Evolutionary conservation across 2,797 vertebrate species (phyloP).

Genomic region (Pipistrellus nathusii): DNA sequence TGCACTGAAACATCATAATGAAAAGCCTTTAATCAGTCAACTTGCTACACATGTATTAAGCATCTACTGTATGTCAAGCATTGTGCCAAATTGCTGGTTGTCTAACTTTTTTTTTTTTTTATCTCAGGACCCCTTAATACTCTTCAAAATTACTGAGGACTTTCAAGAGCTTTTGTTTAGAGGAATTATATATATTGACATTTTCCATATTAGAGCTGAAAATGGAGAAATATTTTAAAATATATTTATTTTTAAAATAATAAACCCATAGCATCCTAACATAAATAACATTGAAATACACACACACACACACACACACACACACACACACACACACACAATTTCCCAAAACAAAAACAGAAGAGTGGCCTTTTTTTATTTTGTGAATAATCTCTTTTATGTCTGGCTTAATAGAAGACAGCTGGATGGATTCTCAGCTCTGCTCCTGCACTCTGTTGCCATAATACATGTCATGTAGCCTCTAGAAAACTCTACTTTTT

Average conservation of each 20-base stretch:
- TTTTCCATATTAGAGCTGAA: conserved; percentile 32
- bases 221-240: neutral
- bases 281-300: conserved; percentile 56
- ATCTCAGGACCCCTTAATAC: conserved; percentile 25
- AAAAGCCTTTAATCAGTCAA: neutral
- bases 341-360: conserved; percentile 9
- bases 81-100: neutral
- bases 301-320: no score
- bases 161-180: conserved; percentile 39
- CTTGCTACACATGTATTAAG: neutral
- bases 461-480: neutral
- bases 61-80: neutral
- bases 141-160: neutral
- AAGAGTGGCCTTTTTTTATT: conserved; percentile 25
- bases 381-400: conserved; percentile 48
- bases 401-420: conserved; percentile 64
- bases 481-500: conserved; percentile 31
- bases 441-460: neutral
- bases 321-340: no score
- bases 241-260: conserved; percentile 55
- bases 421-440: conserved; percentile 15
- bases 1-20: neutral
- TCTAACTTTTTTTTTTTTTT: neutral
- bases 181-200: conserved; percentile 20
- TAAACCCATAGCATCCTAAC: neutral